These are phyloP conservation scores for Phyto melanocephala DNA, from an alignment of 2,888 invertebrate species.

Conservation along the genomic window DNA sequence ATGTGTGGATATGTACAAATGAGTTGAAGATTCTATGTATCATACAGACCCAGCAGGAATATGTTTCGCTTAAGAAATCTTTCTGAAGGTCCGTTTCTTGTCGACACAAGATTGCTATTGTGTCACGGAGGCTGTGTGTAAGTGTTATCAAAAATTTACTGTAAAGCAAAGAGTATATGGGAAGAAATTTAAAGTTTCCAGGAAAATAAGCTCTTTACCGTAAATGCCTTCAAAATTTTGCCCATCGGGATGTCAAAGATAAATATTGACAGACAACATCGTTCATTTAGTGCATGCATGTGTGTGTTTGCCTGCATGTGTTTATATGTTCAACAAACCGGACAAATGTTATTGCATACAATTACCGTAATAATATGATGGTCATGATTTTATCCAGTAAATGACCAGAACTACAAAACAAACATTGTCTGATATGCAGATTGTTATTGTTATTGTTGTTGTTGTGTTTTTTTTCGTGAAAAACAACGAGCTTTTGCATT, in stretches of 20 bases:
- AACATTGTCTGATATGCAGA: slow-evolving; percentile 30
- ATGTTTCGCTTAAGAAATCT: too few species aligned
- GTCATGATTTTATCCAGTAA: slow-evolving; percentile 57
- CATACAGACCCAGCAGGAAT: too few species aligned
- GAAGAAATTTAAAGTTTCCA: too few species aligned
- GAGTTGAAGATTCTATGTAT: too few species aligned
- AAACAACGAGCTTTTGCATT: neutral
- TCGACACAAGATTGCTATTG: too few species aligned
- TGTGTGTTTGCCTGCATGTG: neutral
- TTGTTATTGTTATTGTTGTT: slow-evolving; percentile 11
- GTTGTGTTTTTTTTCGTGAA: neutral
- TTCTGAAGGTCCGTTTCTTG: too few species aligned
- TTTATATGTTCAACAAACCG: slow-evolving; percentile 55
- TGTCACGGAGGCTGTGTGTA: too few species aligned
- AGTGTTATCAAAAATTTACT: too few species aligned
- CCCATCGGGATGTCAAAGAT: slow-evolving; percentile 36
- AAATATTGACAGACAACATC: slow-evolving; percentile 48
- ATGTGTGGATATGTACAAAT: neutral
- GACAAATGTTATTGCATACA: slow-evolving; percentile 64
- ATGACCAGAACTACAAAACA: slow-evolving; percentile 59
- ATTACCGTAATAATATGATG: slow-evolving; percentile 61
- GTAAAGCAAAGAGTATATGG: too few species aligned
- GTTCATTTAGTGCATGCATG: neutral
- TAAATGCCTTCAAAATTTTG: too few species aligned
- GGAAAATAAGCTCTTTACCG: too few species aligned